phyloP scores from a whole-genome alignment of 2,797 vertebrate genomes.

The Silurus aristotelis region DNA sequence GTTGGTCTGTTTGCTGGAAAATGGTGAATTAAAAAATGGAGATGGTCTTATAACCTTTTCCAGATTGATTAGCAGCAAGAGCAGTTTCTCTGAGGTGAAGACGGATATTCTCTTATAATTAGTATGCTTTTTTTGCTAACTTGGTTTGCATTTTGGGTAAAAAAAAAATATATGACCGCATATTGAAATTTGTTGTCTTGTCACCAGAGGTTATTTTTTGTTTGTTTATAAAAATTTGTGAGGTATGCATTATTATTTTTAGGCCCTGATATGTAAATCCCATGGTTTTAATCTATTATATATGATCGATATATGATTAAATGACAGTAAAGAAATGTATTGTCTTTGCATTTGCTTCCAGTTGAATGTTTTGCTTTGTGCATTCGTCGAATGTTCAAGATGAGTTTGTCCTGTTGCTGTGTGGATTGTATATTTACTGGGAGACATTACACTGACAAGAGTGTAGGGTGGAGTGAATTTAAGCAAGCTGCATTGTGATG shows the following conservation, averaged over 20 bases:
- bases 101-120: neutral
- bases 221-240: too few species aligned
- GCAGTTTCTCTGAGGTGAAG: neutral
- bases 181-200: slow-evolving; percentile 2
- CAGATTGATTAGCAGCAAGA: neutral
- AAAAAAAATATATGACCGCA: neutral
- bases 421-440: slow-evolving; percentile 11
- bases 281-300: neutral
- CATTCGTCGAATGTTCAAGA: neutral
- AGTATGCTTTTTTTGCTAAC: too few species aligned
- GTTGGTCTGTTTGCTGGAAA: neutral
- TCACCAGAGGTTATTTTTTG: too few species aligned
- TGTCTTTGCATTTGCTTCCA: neutral
- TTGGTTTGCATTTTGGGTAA: neutral
- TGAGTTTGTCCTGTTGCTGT: neutral
- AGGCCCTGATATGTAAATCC: neutral
- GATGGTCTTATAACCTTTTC: neutral
- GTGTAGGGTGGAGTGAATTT: slow-evolving; percentile 21
- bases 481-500: slow-evolving; percentile 9
- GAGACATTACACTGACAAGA: slow-evolving; percentile 4
- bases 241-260: neutral
- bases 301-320: neutral
- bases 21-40: neutral
- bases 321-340: too few species aligned
- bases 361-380: neutral